A percentile compares a stretch with the other conserved stretches of the same genome.
Conservation (phyloP, 2,797 vertebrate species). For the Apogon talboti region DNA sequence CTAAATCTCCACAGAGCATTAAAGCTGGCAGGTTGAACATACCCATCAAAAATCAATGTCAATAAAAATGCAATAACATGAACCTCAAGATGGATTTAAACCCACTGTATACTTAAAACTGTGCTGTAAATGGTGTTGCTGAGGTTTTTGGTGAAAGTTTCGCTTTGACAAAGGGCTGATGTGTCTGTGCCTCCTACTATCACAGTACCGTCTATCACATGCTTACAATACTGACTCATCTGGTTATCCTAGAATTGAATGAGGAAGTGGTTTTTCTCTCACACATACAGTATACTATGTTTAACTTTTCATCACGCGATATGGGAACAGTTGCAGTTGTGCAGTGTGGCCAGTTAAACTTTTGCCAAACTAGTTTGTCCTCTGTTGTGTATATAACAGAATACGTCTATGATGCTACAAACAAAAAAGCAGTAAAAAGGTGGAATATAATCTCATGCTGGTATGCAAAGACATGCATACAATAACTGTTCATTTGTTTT, state of each 20-base stretch:
- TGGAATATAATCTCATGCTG: too few relatives aligned
- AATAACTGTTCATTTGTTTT: not conserved
- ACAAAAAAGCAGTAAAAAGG: too few relatives aligned
- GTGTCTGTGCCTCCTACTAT: too few relatives aligned
- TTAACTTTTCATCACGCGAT: not conserved
- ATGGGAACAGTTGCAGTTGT: not conserved
- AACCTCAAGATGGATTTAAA: too few relatives aligned
- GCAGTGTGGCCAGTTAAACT: not conserved
- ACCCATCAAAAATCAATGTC: too few relatives aligned
- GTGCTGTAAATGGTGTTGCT: not conserved
- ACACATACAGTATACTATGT: not conserved
- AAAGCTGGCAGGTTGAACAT: too few relatives aligned
- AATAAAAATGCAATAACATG: too few relatives aligned
- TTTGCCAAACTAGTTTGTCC: not conserved
- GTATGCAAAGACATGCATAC: not conserved
- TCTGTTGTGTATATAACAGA: too few relatives aligned
- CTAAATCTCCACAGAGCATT: too few relatives aligned
- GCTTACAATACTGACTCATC: constrained; percentile 11
- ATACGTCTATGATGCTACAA: too few relatives aligned
- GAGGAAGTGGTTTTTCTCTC: constrained; percentile 1
- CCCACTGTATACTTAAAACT: too few relatives aligned
- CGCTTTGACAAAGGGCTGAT: constrained; percentile 5
- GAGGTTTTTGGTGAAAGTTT: constrained; percentile 23
- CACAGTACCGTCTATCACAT: not conserved
- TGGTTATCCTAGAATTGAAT: not conserved